Conservation (phyloP, 2,888 invertebrate genomes). For the Tribolium freemani region DNA sequence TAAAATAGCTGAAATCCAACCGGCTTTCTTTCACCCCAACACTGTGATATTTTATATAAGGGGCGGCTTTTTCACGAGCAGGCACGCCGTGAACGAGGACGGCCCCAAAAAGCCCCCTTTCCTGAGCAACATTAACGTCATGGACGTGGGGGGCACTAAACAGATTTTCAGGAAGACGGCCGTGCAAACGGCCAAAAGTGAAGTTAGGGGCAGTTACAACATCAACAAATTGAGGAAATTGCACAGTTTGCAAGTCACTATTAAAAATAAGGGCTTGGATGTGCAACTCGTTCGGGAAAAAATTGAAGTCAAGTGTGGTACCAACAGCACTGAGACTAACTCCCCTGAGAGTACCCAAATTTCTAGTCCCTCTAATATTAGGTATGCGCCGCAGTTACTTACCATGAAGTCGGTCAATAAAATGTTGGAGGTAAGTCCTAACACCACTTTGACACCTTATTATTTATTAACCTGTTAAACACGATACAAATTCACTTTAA, state of each 20-base stretch:
- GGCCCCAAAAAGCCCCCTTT: constrained; percentile 61
- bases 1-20: constrained; percentile 76
- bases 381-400: constrained; percentile 64
- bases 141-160: constrained; percentile 54
- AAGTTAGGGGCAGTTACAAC: constrained; percentile 81
- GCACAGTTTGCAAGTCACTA: constrained; percentile 79
- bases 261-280: constrained; percentile 78
- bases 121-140: constrained; percentile 60
- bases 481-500: too few relatives aligned
- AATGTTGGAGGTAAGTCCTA: constrained; percentile 62
- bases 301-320: constrained; percentile 60
- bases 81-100: constrained; percentile 66
- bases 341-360: constrained; percentile 13
- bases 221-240: constrained; percentile 79
- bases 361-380: constrained; percentile 51
- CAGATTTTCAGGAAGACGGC: constrained; percentile 65
- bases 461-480: too few relatives aligned
- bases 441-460: neutral
- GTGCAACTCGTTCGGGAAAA: constrained; percentile 70
- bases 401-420: constrained; percentile 67
- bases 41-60: constrained; percentile 89
- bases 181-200: constrained; percentile 72
- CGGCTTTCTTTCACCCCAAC: constrained; percentile 77
- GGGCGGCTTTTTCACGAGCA: constrained; percentile 85
- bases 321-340: constrained; percentile 10